These are phyloP conservation scores for Sabatieria punctata DNA, from an alignment of 2,888 invertebrate species.

Conservation along the genomic window DNA sequence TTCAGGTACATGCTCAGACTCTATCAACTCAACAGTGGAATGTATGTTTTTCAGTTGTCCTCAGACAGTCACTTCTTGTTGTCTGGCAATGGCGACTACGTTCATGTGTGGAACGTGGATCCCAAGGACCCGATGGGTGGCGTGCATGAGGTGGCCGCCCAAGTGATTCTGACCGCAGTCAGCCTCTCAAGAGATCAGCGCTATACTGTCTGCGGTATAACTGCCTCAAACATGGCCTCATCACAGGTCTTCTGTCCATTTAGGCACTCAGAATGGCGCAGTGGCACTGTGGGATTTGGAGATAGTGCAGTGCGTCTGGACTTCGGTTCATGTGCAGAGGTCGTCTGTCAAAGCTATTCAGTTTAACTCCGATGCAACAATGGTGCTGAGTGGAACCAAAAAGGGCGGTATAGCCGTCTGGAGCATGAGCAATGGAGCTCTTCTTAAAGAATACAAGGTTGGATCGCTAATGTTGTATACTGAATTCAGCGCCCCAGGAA, in stretches of 20 bases:
- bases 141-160: not conserved
- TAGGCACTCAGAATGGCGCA: constrained; percentile 24
- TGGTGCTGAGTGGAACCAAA: constrained; percentile 20
- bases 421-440: constrained; percentile 4
- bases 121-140: not conserved
- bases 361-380: constrained; percentile 1
- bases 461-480: no score
- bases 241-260: constrained; percentile 14
- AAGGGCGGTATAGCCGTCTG: constrained; percentile 13
- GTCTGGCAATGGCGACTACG: constrained; percentile 61
- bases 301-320: constrained; percentile 25
- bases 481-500: no score
- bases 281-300: constrained; percentile 30
- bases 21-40: no score
- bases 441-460: not conserved
- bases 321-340: constrained; percentile 11
- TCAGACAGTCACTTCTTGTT: constrained; percentile 72
- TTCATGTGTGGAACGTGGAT: constrained; percentile 23
- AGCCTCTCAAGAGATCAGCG: constrained; percentile 5
- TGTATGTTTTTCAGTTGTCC: constrained; percentile 32
- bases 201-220: constrained; percentile 6
- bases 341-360: not conserved
- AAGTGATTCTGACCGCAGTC: no score
- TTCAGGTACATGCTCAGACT: no score
- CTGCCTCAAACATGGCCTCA: constrained; percentile 13